These are phyloP conservation scores for Cetoscarus ocellatus DNA, from an alignment of 2,797 vertebrate genomes.

Conservation along the genomic window DNA sequence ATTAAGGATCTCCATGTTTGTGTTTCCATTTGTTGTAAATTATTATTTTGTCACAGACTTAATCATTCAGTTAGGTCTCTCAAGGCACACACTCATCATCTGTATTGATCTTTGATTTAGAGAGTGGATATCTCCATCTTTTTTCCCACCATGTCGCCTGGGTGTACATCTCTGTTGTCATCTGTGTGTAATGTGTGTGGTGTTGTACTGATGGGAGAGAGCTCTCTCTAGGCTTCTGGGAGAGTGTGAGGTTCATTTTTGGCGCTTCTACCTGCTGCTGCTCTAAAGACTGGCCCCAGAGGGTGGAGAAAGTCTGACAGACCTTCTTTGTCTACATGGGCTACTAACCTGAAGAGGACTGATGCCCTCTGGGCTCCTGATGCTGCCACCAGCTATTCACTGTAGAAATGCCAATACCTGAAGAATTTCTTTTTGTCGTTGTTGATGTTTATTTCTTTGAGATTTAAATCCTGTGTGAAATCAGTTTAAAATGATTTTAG, in stretches of 20 bases:
- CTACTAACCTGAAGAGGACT: slow-evolving; percentile 58
- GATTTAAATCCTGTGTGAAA: slow-evolving; percentile 82
- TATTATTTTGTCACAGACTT: slow-evolving; percentile 80
- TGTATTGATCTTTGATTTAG: slow-evolving; percentile 82
- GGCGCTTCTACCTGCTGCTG: slow-evolving; percentile 70
- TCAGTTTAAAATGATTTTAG: slow-evolving; percentile 84
- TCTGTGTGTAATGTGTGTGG: slow-evolving; percentile 17
- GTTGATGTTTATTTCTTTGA: slow-evolving; percentile 78
- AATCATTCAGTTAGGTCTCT: slow-evolving; percentile 59
- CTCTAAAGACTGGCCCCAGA: slow-evolving; percentile 72
- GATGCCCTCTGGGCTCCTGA: slow-evolving; percentile 82
- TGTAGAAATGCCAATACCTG: slow-evolving; percentile 97
- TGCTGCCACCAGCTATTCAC: slow-evolving; percentile 95
- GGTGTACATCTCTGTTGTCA: slow-evolving; percentile 52
- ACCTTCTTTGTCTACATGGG: slow-evolving; percentile 37
- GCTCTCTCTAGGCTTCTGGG: slow-evolving; percentile 45
- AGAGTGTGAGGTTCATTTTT: slow-evolving; percentile 46
- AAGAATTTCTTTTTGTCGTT: slow-evolving; percentile 54
- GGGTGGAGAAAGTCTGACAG: slow-evolving; percentile 45
- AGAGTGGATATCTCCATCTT: slow-evolving; percentile 52
- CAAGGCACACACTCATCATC: slow-evolving; percentile 73
- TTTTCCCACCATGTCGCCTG: slow-evolving; percentile 59
- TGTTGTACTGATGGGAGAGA: slow-evolving; percentile 37
- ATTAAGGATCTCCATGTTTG: slow-evolving; percentile 67
- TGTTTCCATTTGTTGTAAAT: slow-evolving; percentile 87